Evolutionary conservation across 2,888 invertebrate species (phyloP), one percentile per base, ranked within the genome.

Genomic region (Isotomurus palustris): DNA sequence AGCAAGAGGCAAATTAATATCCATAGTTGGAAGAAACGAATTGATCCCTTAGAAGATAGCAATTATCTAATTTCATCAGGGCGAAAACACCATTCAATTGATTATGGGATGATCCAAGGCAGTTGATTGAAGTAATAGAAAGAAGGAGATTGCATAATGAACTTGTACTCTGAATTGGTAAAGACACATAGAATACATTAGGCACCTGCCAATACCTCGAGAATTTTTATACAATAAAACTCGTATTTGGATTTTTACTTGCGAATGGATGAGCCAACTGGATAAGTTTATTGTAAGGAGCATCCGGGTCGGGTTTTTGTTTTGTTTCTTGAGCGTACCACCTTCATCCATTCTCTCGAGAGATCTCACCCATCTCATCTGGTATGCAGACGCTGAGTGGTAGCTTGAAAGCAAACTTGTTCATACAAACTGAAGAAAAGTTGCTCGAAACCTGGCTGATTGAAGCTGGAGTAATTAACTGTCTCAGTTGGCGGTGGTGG

Each of bases 401-500:
- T n/a, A n/a, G n/a, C n/a, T n/a, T n/a, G n/a, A n/a, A n/a, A 48
- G 57, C 45, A 57, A 53, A 53, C 53, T 43, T 48, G 48, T 53
- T 57, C 41, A 48, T 52, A 54, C 53, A 54, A 50, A 53, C 32
- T 56, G 51, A 47, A 48, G 52, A 56, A 59, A 56, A 56, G 60
- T 52, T 51, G 56, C 44, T 38, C 19, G 6, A 14, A 19, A 5
- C 19, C 19, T n/a, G n/a, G 38, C 38, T 38, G 38, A 38, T 38
- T 38, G 38, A 38, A 38, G 38, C 38, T 38, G 38, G 38, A 38
- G 63, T 63, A 63, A 63, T 63, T 63, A 63, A 63, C 53, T 57
- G 55, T 63, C 63, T 56, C 60, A 63, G 63, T 63, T 60, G 63
- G 63, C 60, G 63, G 63, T 63, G 60, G 60, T 53, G n/a, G n/a